Conservation (phyloP, 2,888 invertebrate species). For the Cheilosia scutellata region DNA sequence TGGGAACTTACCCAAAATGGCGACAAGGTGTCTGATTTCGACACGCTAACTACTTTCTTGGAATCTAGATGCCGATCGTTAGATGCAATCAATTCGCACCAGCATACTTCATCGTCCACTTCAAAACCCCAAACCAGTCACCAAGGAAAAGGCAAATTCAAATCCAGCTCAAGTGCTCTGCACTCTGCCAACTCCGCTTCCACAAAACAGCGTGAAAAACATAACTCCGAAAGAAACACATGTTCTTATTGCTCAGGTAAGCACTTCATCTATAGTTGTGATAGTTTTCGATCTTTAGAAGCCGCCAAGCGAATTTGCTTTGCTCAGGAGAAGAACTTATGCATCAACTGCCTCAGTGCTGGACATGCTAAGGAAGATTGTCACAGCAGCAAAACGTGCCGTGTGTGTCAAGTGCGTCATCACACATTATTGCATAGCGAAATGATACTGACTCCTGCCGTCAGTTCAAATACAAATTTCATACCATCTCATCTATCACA, state of each 20-base stretch:
- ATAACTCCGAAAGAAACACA: not conserved
- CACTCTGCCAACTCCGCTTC: not conserved
- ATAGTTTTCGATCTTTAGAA: slow-evolving; percentile 27
- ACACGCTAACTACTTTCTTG: not conserved
- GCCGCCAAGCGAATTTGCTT: slow-evolving; percentile 4
- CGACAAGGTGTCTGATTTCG: slow-evolving; percentile 33
- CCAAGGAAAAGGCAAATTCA: not conserved
- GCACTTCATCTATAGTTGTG: slow-evolving; percentile 31
- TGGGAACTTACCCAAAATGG: slow-evolving; percentile 54
- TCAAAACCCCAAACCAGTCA: not conserved
- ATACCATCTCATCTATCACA: slow-evolving; percentile 5
- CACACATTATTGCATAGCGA: slow-evolving; percentile 23
- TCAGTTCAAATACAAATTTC: not conserved
- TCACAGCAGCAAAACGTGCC: slow-evolving; percentile 2
- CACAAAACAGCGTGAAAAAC: not conserved
- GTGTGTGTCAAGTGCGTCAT: slow-evolving; percentile 15
- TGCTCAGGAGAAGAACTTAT: slow-evolving; percentile 24
- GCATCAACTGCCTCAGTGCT: slow-evolving; percentile 14
- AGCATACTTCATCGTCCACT: not conserved
- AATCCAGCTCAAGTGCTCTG: not conserved
- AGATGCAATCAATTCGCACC: too few species aligned
- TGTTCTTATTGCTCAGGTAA: slow-evolving; percentile 15
- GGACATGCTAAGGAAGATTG: not conserved
- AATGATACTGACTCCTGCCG: not conserved
- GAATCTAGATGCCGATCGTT: slow-evolving; percentile 4